Evolutionary conservation across 2,888 invertebrate genomes (phyloP).

Genomic region (Campoletis raptor): DNA sequence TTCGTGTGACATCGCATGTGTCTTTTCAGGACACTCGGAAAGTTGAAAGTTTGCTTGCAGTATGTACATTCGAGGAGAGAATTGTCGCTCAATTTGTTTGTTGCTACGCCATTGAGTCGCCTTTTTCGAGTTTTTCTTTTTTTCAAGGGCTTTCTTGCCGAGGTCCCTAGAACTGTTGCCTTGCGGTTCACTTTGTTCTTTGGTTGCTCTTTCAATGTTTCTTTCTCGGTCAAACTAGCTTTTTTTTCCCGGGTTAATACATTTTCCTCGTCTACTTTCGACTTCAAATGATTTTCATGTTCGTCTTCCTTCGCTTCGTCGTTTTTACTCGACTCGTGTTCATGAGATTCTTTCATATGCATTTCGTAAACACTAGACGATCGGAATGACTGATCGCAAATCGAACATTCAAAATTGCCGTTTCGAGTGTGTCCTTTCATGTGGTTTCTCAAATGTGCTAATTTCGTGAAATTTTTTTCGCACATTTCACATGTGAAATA

Average conservation of each 20-base stretch:
- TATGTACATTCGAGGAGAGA: slow-evolving; percentile 75
- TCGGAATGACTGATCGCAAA: slow-evolving; percentile 75
- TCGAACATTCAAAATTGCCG: slow-evolving; percentile 71
- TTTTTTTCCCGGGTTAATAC: neutral
- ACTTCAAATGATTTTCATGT: neutral
- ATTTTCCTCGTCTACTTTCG: neutral
- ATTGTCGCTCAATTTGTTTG: slow-evolving; percentile 64
- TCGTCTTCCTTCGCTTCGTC: neutral
- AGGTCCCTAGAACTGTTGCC: neutral
- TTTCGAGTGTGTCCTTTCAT: slow-evolving; percentile 72
- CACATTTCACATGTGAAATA: slow-evolving; percentile 76
- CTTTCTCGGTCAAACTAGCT: neutral
- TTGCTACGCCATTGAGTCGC: neutral
- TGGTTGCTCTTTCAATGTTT: neutral
- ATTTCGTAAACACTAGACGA: slow-evolving; percentile 73
- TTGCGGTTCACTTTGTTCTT: neutral
- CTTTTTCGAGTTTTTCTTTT: slow-evolving; percentile 45
- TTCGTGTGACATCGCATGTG: slow-evolving; percentile 80
- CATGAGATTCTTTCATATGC: slow-evolving; percentile 74
- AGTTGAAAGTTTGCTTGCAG: slow-evolving; percentile 78
- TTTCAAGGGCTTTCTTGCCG: slow-evolving; percentile 31
- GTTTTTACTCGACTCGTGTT: slow-evolving; percentile 36
- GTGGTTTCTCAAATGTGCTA: slow-evolving; percentile 77
- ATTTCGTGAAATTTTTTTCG: slow-evolving; percentile 75
- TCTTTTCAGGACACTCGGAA: slow-evolving; percentile 79